Evolutionary conservation across 2,888 invertebrate species (phyloP), one percentile per base, ranked within the genome.

Genomic region (Sclerodermus sp.): DNA sequence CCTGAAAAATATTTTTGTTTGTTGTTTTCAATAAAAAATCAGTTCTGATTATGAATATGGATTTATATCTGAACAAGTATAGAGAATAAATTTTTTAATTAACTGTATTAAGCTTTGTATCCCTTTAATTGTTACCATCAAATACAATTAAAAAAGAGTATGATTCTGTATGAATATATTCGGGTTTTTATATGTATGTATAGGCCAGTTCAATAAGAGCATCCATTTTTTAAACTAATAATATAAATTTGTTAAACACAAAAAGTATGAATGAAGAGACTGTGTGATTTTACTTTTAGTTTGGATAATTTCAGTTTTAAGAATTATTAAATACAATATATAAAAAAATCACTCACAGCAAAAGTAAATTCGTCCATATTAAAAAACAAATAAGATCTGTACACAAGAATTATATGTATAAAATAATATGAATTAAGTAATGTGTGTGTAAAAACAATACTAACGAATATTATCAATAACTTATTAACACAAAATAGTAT

Each of bases 141-240:
- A 8, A 23, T 23, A 8, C 23, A 23, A 8, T 8, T 23, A 23
- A 5, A 23, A 23, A 23, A 5, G 23, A 5, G 3, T 8, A 23
- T 23, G 4, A 5, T 23, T 23, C 8, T 23, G 4, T 23, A 23
- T 23, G 34, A 34, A 34, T 8, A 34, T 34, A 3, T 34, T 34
- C 13, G n/a, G 4, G 12, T 13, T 12, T 34, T 39, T 16, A 36
- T 49, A 36, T 53, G 45, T 52, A 55, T 43, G 50, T 57, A 55
- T 40, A 57, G 52, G 55, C 50, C 55, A 57, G 47, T 55, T 47
- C 47, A 49, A 47, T 45, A 42, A 41, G n/a, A 18, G 39, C 36
- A 40, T 53, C n/a, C 36, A 47, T 42, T 48, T 48, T 38, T 48
- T 40, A 37, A 44, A 42, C 44, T 45, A 36, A 5, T 23, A 3